Percentiles rank a stretch among this genome's conserved stretches.
phyloP scores from a whole-genome alignment of 2,797 vertebrate species.

The Mastacembelus armatus region DNA sequence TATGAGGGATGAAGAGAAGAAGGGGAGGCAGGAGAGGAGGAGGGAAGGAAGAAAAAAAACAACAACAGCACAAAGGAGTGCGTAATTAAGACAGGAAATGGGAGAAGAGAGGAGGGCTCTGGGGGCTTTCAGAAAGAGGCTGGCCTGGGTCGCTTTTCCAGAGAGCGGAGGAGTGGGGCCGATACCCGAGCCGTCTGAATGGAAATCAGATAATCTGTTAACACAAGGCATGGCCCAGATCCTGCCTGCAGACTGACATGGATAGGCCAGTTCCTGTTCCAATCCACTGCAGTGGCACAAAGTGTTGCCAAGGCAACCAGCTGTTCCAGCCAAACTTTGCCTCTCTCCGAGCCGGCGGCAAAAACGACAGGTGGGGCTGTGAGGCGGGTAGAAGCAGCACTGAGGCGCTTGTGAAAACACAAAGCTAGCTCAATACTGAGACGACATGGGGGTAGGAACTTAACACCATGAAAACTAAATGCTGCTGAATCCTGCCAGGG shows the following conservation, averaged over 20 bases:
- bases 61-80: constrained; percentile 75
- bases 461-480: constrained; percentile 35
- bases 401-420: constrained; percentile 42
- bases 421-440: constrained; percentile 38
- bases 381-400: constrained; percentile 45
- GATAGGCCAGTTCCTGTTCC: constrained; percentile 82
- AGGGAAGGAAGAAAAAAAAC: constrained; percentile 43
- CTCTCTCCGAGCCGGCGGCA: constrained; percentile 43
- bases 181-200: constrained; percentile 82
- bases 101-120: constrained; percentile 79
- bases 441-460: constrained; percentile 37
- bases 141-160: constrained; percentile 77
- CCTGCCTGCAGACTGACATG: constrained; percentile 79
- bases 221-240: constrained; percentile 83
- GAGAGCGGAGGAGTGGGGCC: constrained; percentile 71
- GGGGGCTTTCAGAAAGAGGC: constrained; percentile 80
- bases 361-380: constrained; percentile 72
- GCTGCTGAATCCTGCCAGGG: constrained; percentile 24
- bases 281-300: constrained; percentile 75
- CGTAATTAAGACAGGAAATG: constrained; percentile 83
- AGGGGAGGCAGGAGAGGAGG: constrained; percentile 43
- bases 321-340: constrained; percentile 76
- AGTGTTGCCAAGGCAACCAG: constrained; percentile 74
- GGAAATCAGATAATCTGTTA: constrained; percentile 84
- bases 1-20: constrained; percentile 59